Evolutionary conservation across 2,888 invertebrate genomes (phyloP).

Genomic region (Toxonevra muliebris): DNA sequence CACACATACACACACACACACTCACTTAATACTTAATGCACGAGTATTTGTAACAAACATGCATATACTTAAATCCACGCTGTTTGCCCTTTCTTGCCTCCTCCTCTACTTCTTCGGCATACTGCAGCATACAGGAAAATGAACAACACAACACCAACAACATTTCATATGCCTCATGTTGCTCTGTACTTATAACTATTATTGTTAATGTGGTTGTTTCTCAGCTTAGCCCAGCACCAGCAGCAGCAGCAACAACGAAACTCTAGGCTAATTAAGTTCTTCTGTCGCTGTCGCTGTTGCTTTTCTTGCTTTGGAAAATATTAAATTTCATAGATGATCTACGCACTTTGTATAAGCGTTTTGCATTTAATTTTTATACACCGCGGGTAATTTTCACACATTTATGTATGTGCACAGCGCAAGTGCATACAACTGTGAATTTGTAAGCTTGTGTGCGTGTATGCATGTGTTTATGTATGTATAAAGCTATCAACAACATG

Average conservation of each 20-base stretch:
- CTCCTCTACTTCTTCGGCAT: too few species aligned
- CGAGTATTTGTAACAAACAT: background rate
- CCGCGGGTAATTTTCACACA: constrained; percentile 60
- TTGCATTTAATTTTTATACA: constrained; percentile 58
- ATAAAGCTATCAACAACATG: constrained; percentile 11
- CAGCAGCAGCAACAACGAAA: background rate
- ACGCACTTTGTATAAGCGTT: constrained; percentile 47
- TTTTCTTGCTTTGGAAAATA: constrained; percentile 36
- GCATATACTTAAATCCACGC: background rate
- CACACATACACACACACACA: background rate
- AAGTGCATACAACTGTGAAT: too few species aligned
- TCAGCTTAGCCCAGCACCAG: background rate
- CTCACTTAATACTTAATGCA: background rate
- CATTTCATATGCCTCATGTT: too few species aligned
- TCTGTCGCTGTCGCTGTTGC: background rate
- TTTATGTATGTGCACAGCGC: constrained; percentile 32
- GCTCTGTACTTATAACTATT: too few species aligned
- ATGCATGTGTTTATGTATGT: background rate
- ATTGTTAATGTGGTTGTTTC: too few species aligned
- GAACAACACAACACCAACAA: background rate
- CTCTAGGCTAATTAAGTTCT: background rate
- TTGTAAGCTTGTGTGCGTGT: background rate
- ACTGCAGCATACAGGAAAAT: too few species aligned
- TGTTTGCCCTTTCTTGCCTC: too few species aligned
- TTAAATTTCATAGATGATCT: constrained; percentile 61